Evolutionary conservation across 1,140 invertebrate genomes (phyloP).

Genomic region (Oreohelix idahoensis): DNA sequence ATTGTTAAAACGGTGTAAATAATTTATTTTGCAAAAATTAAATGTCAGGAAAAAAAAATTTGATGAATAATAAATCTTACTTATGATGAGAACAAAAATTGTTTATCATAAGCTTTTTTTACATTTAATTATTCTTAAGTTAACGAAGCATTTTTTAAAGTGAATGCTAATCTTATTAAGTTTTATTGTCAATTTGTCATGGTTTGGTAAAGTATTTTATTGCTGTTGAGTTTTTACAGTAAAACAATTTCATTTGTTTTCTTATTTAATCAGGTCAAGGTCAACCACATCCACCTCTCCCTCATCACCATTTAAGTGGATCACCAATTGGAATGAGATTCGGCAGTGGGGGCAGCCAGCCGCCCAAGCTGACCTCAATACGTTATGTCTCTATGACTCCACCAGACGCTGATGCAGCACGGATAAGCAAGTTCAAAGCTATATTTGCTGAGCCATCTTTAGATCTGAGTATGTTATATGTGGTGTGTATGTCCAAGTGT

Average conservation of each 20-base stretch:
- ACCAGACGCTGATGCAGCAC: slow-evolving; percentile 78
- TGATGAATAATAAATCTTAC: no score
- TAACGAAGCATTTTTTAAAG: no score
- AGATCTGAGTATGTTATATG: slow-evolving; percentile 52
- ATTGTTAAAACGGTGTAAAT: no score
- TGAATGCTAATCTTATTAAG: no score
- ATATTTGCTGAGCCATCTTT: slow-evolving; percentile 61
- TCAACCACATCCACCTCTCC: not conserved
- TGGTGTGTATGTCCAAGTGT: not conserved
- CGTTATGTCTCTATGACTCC: slow-evolving; percentile 54
- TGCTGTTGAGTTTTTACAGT: not conserved
- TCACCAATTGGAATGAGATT: slow-evolving; percentile 71
- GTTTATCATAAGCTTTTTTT: no score
- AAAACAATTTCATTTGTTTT: not conserved
- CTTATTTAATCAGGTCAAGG: not conserved
- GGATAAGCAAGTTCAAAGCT: slow-evolving; percentile 62
- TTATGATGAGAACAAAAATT: no score
- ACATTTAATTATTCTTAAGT: no score
- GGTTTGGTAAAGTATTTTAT: not conserved
- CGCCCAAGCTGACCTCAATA: slow-evolving; percentile 59
- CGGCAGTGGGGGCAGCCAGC: slow-evolving; percentile 57
- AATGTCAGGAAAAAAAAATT: no score
- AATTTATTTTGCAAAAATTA: no score
- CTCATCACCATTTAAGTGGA: slow-evolving; percentile 56
- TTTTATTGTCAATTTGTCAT: not conserved